Evolutionary conservation across 2,113 vertebrate genomes (phyloP), one percentile per base, ranked within the genome.

Genomic region (Pelecanus crispus): DNA sequence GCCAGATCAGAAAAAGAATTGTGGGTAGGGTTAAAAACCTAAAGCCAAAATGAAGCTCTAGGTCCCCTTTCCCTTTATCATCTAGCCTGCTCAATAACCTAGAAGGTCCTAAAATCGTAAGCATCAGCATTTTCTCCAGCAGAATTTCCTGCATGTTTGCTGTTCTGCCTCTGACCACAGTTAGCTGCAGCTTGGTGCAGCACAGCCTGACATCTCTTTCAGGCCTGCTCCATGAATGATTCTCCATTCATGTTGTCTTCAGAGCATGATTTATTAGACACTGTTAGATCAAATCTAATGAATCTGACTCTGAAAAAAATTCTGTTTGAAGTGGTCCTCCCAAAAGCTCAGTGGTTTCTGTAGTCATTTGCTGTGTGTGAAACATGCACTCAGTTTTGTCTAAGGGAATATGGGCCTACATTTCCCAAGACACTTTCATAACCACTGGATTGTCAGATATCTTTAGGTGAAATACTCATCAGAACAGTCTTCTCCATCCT

Each of bases 381-480:
- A 94, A 75, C 36, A 6, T 16, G 25, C 9, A 44, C 24, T 71
- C 42, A 17, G 20, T 67, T 92, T 92, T 86, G 29, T 95, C 81
- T 68, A 61, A 81, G 44, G 74, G 52, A 7, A 63, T 49, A 28
- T 68, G 81, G 94, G 71, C 65, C 56, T 87, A 50, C 13, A 44
- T 87, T 92, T 92, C 70, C 49, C 61, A 87, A 82, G 73, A 92
- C 31, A 18, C 25, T 92, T 92, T 32, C 12, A 42, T 56, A 92
- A 75, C 61, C 44, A 53, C 49, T 87, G 28, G 38, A 68, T 68
- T 91, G 84, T 92, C 94, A 85, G 40, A 32, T 87, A 82, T 72
- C 81, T 85, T 95, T 85, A 85, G 47, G 34, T 85, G 70, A 81
- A 95, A 91, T 85, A 82, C 16, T 79, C 44, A 68, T 95, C 78